Evolutionary conservation across 2,888 invertebrate species (phyloP), one percentile per base, ranked within the genome.

Genomic region (Protodeltote pygarga): DNA sequence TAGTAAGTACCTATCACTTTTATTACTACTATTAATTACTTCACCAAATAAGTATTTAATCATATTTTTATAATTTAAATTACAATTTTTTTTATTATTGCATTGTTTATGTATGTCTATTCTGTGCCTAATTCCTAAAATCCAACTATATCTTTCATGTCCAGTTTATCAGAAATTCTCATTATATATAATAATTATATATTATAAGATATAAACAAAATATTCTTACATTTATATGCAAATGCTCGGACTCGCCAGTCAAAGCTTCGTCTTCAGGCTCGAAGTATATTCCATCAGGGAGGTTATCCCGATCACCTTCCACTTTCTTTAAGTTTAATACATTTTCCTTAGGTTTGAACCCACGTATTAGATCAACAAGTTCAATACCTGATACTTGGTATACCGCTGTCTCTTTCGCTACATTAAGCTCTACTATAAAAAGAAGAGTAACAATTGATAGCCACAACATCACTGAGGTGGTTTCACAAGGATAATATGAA

Each of bases 271-370:
- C 80, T 39, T 78, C 77, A 1, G 81, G 81, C 24, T 62, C 28
- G 17, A 73, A 82, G 40, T 81, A 83, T 23, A 84, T 68, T 8
- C 84, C 83, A 68, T 84, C 81, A 9, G 76, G 68, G 0, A 73
- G 49, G 5, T 19, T 58, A 0, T 50, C 52, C 2, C 48, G 52
- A 5, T 75, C 69, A 24, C 52, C 62, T 13, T 68, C 55, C 3
- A 75, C 72, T 58, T 77, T 75, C 0, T 54, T 65, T 17, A 81
- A 37, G 1, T 37, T 50, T 20, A 78, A 19, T 3, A 47, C 33
- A 5, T 46, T 60, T 8, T 62, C 54, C 6, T 73, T 65, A 0
- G 79, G 63, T n/a, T 51, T 60, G 15, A 46, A 68, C 0, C 75
- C 76, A 6, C 76, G 59, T 3, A 81, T 63, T 5, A 78, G 29